phyloP scores from a whole-genome alignment of 2,113 vertebrate species.

The Actinemys pallida region DNA sequence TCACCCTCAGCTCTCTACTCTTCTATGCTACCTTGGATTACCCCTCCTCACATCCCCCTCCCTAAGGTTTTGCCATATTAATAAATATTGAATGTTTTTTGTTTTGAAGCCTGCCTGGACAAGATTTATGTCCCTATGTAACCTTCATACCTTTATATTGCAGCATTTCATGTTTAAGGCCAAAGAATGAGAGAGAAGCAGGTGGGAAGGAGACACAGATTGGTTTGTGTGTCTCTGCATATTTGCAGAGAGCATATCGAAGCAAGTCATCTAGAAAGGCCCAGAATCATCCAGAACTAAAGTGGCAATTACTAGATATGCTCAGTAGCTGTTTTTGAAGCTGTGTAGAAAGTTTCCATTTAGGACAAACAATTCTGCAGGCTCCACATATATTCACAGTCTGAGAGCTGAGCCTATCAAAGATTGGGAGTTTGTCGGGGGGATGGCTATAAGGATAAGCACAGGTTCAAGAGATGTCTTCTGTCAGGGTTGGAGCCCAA shows the following conservation, averaged over 20 bases:
- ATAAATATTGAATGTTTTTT: not conserved
- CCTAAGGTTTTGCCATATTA: not conserved
- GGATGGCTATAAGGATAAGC: not conserved
- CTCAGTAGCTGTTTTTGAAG: not conserved
- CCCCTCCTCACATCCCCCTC: not conserved
- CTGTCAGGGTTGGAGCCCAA: not conserved
- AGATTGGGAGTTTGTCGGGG: not conserved
- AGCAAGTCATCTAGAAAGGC: not conserved
- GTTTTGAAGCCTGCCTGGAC: not conserved
- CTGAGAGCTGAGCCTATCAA: not conserved
- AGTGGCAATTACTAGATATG: not conserved
- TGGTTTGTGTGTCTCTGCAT: not conserved
- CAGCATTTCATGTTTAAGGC: not conserved
- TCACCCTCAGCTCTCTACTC: not conserved
- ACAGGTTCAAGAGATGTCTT: not conserved
- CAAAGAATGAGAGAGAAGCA: not conserved
- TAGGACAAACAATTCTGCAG: not conserved
- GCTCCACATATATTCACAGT: not conserved
- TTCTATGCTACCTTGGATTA: not conserved
- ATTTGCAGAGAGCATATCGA: not conserved
- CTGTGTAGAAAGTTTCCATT: not conserved
- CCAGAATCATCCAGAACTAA: not conserved
- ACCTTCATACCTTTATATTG: not conserved
- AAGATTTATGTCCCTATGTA: not conserved
- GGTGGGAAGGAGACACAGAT: not conserved